Percentiles rank a stretch among this genome's conserved stretches.
These are phyloP conservation scores for Manduca sexta DNA, from an alignment of 1,140 invertebrate species.

Conservation along the genomic window DNA sequence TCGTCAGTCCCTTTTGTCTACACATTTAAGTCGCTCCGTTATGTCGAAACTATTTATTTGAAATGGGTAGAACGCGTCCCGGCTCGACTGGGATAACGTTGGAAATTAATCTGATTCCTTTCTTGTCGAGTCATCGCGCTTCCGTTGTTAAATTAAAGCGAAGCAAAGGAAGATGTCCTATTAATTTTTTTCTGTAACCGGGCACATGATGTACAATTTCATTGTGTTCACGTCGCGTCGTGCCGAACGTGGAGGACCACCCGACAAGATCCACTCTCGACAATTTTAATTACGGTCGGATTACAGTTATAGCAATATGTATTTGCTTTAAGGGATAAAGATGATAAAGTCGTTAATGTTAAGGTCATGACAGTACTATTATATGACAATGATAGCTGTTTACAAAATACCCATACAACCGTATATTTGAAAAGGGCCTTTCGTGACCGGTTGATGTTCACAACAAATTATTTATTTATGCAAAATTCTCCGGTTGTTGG, in stretches of 20 bases:
- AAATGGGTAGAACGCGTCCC: slow-evolving; percentile 25
- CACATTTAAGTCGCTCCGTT: slow-evolving; percentile 20
- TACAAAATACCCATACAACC: no score
- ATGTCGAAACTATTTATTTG: slow-evolving; percentile 49
- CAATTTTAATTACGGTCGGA: no score
- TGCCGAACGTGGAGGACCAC: slow-evolving; percentile 27
- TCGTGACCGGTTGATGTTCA: no score
- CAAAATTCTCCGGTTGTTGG: no score
- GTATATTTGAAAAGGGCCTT: no score
- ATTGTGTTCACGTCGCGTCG: slow-evolving; percentile 15
- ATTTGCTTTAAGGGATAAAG: no score
- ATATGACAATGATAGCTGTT: no score
- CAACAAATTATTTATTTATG: no score
- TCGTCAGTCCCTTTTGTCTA: slow-evolving; percentile 35
- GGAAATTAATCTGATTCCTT: slow-evolving; percentile 59
- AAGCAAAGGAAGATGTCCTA: slow-evolving; percentile 40
- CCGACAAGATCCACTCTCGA: slow-evolving; percentile 9
- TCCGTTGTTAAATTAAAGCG: slow-evolving; percentile 63
- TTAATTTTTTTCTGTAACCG: slow-evolving; percentile 31
- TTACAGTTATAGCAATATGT: no score
- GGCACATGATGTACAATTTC: slow-evolving; percentile 19
- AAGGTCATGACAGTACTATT: no score
- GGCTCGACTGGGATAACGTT: slow-evolving; percentile 16
- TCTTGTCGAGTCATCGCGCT: slow-evolving; percentile 58
- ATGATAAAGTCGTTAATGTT: no score